Conservation (phyloP, 2,113 vertebrate species). For the Variabilichromis moorii region DNA sequence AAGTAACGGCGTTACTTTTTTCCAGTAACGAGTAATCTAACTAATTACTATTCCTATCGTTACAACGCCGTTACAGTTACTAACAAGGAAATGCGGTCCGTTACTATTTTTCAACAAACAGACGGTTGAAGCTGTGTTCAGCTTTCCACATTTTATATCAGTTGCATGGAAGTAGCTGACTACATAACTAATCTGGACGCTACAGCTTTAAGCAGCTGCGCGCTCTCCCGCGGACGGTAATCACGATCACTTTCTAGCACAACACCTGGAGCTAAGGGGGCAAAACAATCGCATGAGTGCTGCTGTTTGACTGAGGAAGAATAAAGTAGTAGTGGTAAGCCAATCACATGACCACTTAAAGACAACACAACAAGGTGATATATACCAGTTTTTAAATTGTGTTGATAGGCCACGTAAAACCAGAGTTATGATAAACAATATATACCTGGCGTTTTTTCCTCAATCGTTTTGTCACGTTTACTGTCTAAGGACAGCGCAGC, state of each 20-base stretch:
- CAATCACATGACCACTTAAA: not conserved
- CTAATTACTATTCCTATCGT: not conserved
- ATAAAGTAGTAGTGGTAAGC: not conserved
- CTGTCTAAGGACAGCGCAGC: too few relatives aligned
- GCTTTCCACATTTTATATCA: accelerated
- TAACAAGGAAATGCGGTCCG: not conserved
- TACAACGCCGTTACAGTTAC: not conserved
- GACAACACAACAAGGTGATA: not conserved
- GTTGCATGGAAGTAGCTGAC: not conserved
- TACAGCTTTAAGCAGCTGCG: not conserved
- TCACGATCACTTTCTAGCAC: not conserved
- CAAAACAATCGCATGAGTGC: not conserved
- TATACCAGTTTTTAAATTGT: not conserved
- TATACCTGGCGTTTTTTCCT: not conserved
- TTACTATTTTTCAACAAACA: not conserved
- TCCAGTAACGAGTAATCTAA: not conserved
- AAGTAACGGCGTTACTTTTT: not conserved
- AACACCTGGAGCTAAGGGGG: not conserved
- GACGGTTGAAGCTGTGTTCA: not conserved
- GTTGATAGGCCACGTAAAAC: not conserved
- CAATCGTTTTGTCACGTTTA: too few relatives aligned
- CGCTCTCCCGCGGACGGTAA: accelerated
- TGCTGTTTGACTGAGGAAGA: not conserved
- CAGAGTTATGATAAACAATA: not conserved
- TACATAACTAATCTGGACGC: not conserved